Evolutionary conservation across 2,888 invertebrate genomes (phyloP).

Genomic region (Epinotia ramella): DNA sequence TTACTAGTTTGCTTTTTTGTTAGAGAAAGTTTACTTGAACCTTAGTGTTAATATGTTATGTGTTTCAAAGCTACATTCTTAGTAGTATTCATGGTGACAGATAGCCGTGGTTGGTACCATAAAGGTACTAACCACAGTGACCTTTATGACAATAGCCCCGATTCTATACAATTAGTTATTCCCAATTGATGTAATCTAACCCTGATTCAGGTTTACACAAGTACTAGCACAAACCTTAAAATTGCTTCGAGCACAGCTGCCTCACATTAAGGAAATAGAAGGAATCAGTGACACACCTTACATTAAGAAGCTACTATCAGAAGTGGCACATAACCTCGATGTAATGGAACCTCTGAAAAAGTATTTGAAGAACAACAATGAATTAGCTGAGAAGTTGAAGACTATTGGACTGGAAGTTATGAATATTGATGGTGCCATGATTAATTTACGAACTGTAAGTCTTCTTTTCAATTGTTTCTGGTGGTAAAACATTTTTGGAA

Average conservation of each 20-base stretch:
- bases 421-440: slow-evolving; percentile 57
- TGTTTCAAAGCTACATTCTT: too few species aligned
- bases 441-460: slow-evolving; percentile 70
- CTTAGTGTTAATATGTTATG: too few species aligned
- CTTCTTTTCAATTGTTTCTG: background rate
- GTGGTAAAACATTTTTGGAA: background rate
- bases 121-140: too few species aligned
- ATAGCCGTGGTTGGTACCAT: too few species aligned
- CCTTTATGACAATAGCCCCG: too few species aligned
- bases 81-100: too few species aligned
- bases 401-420: slow-evolving; percentile 51
- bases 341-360: slow-evolving; percentile 58
- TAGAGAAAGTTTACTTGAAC: too few species aligned
- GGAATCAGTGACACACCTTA: slow-evolving; percentile 65
- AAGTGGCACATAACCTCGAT: slow-evolving; percentile 66
- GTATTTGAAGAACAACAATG: slow-evolving; percentile 54
- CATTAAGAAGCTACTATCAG: slow-evolving; percentile 58
- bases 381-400: slow-evolving; percentile 52
- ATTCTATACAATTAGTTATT: too few species aligned
- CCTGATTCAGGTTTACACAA: slow-evolving; percentile 60
- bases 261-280: slow-evolving; percentile 69
- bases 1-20: too few species aligned
- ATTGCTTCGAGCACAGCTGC: slow-evolving; percentile 66
- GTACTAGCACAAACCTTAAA: slow-evolving; percentile 64
- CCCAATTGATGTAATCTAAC: background rate